Conservation (phyloP, 2,113 vertebrate species). For the Chrysochloris asiatica region DNA sequence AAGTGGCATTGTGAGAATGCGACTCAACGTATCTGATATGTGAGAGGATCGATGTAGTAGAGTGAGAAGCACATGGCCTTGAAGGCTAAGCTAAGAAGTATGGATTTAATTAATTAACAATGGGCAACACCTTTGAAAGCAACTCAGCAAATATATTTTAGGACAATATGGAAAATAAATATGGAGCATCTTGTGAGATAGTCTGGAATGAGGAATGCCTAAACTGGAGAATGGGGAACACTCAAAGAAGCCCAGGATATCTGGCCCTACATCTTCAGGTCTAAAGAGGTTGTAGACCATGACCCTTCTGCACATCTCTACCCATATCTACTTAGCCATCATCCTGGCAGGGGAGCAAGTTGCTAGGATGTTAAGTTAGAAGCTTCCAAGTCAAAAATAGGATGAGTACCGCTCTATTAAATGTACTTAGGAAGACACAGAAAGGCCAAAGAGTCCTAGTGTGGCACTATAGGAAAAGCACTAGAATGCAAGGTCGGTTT, state of each 20-base stretch:
- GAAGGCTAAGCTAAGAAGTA: background rate
- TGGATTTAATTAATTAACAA: background rate
- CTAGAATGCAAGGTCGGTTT: too few species aligned
- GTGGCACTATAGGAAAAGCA: too few species aligned
- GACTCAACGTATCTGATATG: background rate
- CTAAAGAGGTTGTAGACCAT: background rate
- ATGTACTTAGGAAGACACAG: too few species aligned
- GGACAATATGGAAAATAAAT: background rate
- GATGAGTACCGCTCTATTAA: too few species aligned
- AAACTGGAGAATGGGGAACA: background rate
- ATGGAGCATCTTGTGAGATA: background rate
- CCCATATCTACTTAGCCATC: background rate
- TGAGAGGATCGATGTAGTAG: background rate
- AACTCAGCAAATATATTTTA: background rate
- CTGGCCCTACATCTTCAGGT: background rate
- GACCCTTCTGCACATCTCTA: background rate
- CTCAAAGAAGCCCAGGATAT: background rate
- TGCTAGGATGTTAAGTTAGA: too few species aligned
- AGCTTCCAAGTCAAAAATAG: too few species aligned
- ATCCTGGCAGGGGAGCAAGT: background rate
- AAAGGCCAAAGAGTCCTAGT: too few species aligned
- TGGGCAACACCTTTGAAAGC: background rate
- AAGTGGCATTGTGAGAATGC: background rate
- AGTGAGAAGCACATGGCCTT: background rate
- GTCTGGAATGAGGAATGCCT: background rate